Percentiles rank a stretch among this genome's conserved stretches.
Evolutionary conservation across 2,113 vertebrate genomes (phyloP).

Genomic region (Chiloscyllium plagiosum): DNA sequence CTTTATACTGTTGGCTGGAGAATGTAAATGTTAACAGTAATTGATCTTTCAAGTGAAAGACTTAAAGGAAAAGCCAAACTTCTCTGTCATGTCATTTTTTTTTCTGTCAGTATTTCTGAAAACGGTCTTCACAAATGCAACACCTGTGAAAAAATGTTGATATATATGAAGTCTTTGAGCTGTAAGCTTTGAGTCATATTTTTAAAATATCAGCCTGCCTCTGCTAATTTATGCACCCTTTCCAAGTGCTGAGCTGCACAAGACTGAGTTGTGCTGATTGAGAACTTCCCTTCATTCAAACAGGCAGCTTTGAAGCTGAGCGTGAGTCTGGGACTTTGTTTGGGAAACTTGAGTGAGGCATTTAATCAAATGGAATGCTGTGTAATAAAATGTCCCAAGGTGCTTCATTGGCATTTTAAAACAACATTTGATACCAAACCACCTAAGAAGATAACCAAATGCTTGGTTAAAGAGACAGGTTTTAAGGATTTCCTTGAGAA

Average conservation of each 20-base stretch:
- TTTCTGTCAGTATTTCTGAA: constrained; percentile 8
- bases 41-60: constrained; percentile 27
- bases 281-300: neutral
- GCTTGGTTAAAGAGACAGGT: no score
- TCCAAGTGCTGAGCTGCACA: neutral
- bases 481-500: no score
- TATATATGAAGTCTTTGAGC: no score
- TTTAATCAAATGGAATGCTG: neutral
- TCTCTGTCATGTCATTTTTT: neutral
- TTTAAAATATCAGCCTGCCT: neutral
- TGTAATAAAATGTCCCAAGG: neutral
- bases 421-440: no score
- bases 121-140: neutral
- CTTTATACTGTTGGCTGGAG: constrained; percentile 32
- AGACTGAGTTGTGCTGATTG: neutral
- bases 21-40: constrained; percentile 40
- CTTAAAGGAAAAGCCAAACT: neutral
- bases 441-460: no score
- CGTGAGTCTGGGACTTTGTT: neutral
- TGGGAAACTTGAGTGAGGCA: neutral
- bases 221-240: neutral
- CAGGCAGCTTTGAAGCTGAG: neutral
- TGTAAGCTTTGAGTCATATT: neutral
- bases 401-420: neutral
- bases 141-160: neutral